Evolutionary conservation across 2,797 vertebrate species (phyloP), one percentile per base, ranked within the genome.

Genomic region (Epinephelus malabaricus): DNA sequence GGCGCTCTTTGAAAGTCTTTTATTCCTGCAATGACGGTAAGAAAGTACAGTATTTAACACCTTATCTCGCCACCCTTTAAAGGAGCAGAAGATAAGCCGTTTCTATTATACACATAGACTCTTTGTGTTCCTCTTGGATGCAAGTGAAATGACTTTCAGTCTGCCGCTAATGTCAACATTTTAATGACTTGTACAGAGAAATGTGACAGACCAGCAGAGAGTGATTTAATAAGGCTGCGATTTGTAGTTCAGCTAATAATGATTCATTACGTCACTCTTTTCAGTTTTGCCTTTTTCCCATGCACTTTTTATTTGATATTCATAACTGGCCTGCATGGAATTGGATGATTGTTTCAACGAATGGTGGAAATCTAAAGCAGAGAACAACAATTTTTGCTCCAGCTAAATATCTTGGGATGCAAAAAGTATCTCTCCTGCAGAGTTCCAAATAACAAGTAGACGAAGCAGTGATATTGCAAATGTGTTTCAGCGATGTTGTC

Each of bases 201-300:
- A 85, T 73, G 25, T 88, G 70, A 53, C 82, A 66, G 65, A 69
- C 21, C 53, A 75, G 62, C 62, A 82, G 60, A 82, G 81, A 88
- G 69, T 21, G 4, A 62, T 76, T 73, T 64, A 71, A 81, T 76
- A 74, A 69, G 64, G 43, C 68, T 21, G 46, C 11, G 46, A 70
- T 67, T 75, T 82, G 38, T 63, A 61, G 61, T 74, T 79, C 5
- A 67, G 45, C 62, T 78, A 66, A 76, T 74, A 70, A 78, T 79
- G 63, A 88, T 79, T 74, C 62, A 84, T 83, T 73, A 71, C 60
- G 62, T 79, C 66, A 69, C 30, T 55, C 38, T 38, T 25, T 13
- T 65, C 64, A 19, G 10, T 40, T 46, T 23, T 63, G 21, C 19
- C 25, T 40, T 40, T 54, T 72, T 67, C 17, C 17, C 13, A 15